Evolutionary conservation across 2,888 invertebrate genomes (phyloP), one percentile per base, ranked within the genome.

Genomic region (Zelleria hepariella): DNA sequence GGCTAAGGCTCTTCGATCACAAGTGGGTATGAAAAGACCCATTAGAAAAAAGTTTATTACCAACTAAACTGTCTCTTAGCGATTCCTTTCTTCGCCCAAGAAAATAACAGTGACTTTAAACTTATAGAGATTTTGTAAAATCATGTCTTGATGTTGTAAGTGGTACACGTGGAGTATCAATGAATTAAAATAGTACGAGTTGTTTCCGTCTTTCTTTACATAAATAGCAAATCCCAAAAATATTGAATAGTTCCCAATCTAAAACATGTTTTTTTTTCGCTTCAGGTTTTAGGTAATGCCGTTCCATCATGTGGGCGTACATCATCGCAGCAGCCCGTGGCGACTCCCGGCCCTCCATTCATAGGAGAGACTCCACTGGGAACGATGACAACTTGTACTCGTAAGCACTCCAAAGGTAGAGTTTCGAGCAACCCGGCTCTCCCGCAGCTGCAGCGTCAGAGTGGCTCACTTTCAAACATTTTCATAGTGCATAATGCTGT

Each of bases 281-380:
- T 24, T 10, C 53, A 53, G 53, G 15, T 42, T 15, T 7, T 10
- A 7, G 8, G 49, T 64, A 59, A 63, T 63, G 25, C 66, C 71
- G 72, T 42, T 52, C 61, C 63, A 60, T 75, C 75, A 93, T 93
- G 93, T 93, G 93, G 93, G 92, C 93, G 64, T 93, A 93, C 84
- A 92, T 93, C 82, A 91, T 93, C 86, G 93, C 93, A 66, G 92
- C 93, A 64, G 91, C 93, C 70, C 91, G 93, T 74, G 91, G 92
- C 78, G 92, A 92, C 86, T 79, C 86, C 70, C 90, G 91, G 62
- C 85, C 81, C 64, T 71, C 88, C 63, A 64, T 75, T 55, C 73
- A 73, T 60, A 75, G 73, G 62, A 74, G 74, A 27, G 73, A 62
- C 55, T 67, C 71, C 18, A 64, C 71, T 52, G 59, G 68, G n/a